Percentiles rank a stretch among this genome's conserved stretches.
These are phyloP conservation scores for Drosophila mauritiana DNA, from an alignment of 1,140 invertebrate species.

Conservation along the genomic window DNA sequence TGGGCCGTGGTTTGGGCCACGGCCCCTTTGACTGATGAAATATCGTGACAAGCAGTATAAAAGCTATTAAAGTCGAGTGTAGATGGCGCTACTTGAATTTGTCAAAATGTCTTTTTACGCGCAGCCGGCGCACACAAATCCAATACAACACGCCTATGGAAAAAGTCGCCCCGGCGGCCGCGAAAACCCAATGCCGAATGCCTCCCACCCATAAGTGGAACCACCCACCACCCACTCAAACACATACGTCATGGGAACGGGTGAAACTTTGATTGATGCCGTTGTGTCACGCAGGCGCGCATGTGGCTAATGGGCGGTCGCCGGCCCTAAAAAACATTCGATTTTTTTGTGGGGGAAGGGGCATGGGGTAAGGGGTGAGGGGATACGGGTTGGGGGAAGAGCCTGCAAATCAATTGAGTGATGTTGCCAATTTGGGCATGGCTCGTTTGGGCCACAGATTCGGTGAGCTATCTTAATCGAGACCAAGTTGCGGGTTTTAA, in stretches of 20 bases:
- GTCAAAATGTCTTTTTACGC: constrained; percentile 84
- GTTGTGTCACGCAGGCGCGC: constrained; percentile 84
- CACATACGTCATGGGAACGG: constrained; percentile 61
- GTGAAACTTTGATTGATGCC: constrained; percentile 84
- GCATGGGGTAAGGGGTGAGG: not conserved
- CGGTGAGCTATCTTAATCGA: constrained; percentile 42
- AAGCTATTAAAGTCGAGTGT: constrained; percentile 82
- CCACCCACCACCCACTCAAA: constrained; percentile 22
- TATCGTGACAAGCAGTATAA: constrained; percentile 84
- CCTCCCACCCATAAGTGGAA: not conserved
- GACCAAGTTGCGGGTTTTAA: constrained; percentile 7
- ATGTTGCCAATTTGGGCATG: constrained; percentile 64
- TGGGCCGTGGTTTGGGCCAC: constrained; percentile 31
- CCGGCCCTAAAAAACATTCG: constrained; percentile 39
- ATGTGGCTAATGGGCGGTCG: constrained; percentile 83
- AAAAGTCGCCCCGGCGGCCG: not conserved
- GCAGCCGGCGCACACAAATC: constrained; percentile 41
- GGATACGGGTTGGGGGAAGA: not conserved
- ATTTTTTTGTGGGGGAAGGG: not conserved
- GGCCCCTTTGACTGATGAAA: constrained; percentile 78
- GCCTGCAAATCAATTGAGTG: constrained; percentile 77
- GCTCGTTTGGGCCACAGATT: constrained; percentile 26
- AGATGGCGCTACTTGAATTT: constrained; percentile 84
- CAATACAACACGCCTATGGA: constrained; percentile 39
- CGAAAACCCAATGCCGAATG: not conserved